Base-by-base conservation (phyloP, 92 coral and sea anemone genomes). In the Umimayanthus chanpuru region DNA sequence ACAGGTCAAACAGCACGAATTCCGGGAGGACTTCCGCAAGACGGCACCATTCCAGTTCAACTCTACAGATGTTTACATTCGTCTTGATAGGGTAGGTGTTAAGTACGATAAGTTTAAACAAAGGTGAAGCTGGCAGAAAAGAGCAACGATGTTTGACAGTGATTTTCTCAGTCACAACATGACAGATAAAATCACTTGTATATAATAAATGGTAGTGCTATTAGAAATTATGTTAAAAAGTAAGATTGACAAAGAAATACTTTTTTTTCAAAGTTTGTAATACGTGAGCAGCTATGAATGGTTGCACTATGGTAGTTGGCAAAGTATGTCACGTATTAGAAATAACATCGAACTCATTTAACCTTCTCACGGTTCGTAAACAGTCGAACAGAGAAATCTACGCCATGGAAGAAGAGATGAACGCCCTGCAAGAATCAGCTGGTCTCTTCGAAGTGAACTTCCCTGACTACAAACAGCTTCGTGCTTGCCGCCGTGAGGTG, bases 401-500 rank as follows among this genome's bases (percentile, higher is more conserved):
- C 80, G 90, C 85, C 38, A 97, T 97, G 99, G 99, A 97, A 82
- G 92, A 91, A 79, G 96, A 96, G 88, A 95, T 97, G 99, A 92
- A 94, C 40, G 91, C 93, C 40, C 91, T 97, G 23, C 94, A 93
- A 41, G 99, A 94, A 82, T 96, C 98, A 14, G 99, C 99, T 44
- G 98, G 99, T 79, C 96, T 97, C 38, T 97, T 97, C 88, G 99
- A 97, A 85, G 99, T 97, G 70, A 95, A 97, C 95, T 97, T 97
- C 96, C 98, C 99, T 16, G 99, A 97, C 79, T 97, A 97, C 93
- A 97, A 97, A 91, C 99, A 97, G 77, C 98, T 97, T 36, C 98
- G 99, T 38, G 99, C 99, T 14, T 97, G 99, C 85, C 98, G 99
- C 53, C 94, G 97, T 58, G 99, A 97, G 64, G 98, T 97, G 80